Conservation (phyloP, 2,797 vertebrate genomes). For the Sorex maritimensis region DNA sequence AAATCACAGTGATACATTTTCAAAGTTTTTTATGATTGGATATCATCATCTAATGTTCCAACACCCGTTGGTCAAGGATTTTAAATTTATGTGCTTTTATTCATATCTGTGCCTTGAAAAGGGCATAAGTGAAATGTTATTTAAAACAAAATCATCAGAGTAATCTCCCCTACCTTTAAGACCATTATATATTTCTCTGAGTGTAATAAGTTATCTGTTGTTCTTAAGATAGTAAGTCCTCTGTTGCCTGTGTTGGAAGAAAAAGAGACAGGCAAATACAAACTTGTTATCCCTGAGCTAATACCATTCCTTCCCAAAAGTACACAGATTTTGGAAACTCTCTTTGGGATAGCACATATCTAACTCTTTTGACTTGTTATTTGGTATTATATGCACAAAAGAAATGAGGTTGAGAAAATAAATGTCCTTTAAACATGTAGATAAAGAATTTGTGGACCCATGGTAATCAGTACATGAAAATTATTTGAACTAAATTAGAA, state of each 20-base stretch:
- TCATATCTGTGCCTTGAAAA: neutral
- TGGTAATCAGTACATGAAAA: neutral
- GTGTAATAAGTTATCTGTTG: neutral
- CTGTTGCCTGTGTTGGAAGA: too few species aligned
- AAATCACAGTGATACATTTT: too few species aligned
- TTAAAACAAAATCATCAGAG: conserved; percentile 13
- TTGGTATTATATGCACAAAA: neutral
- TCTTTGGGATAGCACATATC: neutral
- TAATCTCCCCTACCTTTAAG: neutral
- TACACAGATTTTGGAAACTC: neutral
- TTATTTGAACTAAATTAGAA: neutral
- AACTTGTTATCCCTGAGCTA: too few species aligned
- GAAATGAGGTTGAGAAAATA: neutral
- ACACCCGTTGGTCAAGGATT: too few species aligned
- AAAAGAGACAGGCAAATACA: neutral
- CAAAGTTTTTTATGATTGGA: too few species aligned
- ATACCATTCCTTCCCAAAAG: too few species aligned
- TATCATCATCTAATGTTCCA: too few species aligned
- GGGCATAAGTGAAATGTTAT: neutral
- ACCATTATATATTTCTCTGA: conserved; percentile 30
- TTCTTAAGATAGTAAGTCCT: neutral
- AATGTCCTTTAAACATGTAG: neutral
- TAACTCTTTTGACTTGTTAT: neutral
- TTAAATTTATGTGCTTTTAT: neutral
- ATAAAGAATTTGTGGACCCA: neutral